Evolutionary conservation across 2,797 vertebrate genomes (phyloP), one percentile per base, ranked within the genome.

Genomic region (Tangara arthus): DNA sequence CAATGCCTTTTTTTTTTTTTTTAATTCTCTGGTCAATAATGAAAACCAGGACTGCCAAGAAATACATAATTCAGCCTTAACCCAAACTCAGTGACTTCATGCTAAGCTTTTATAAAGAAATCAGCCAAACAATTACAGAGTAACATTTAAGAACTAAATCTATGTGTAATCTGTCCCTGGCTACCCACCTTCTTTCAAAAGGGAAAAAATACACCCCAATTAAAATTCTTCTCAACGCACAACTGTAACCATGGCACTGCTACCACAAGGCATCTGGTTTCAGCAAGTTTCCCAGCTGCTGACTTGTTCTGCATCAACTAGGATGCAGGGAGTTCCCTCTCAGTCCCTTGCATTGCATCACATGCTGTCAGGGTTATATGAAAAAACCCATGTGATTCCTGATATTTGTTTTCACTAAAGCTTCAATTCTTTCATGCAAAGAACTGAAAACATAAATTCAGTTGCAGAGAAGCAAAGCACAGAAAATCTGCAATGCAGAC

Each of bases 81-180:
- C 37, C 11, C 56, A 83, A 89, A 90, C 60, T 80, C 57, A 70
- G 42, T 49, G 79, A 88, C 68, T 91, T 94, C 44, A 46, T 64
- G 86, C 80, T 91, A 81, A 94, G 89, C 47, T 91, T 92, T 53
- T 53, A 92, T 39, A 60, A 82, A 75, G 49, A 73, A 90, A 78
- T 83, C 85, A 92, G 28, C 11, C 87, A 93, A 96, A 87, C 75
- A 76, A 84, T 39, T 76, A 87, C 37, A 86, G 49, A 76, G 61
- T 65, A 91, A 88, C 26, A 88, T 72, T 12, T 80, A 79, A 93
- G 41, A 86, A 65, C 39, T 80, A 76, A 82, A 75, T 60, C 65
- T 49, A 15, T 37, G 70, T 55, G 69, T 68, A 79, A 90, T 78
- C 47, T 50, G 37, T 71, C 50, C 81, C 66, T 87, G 27, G 81